phyloP scores from a whole-genome alignment of 1,140 invertebrate species.

The Sesamia nonagrioides region DNA sequence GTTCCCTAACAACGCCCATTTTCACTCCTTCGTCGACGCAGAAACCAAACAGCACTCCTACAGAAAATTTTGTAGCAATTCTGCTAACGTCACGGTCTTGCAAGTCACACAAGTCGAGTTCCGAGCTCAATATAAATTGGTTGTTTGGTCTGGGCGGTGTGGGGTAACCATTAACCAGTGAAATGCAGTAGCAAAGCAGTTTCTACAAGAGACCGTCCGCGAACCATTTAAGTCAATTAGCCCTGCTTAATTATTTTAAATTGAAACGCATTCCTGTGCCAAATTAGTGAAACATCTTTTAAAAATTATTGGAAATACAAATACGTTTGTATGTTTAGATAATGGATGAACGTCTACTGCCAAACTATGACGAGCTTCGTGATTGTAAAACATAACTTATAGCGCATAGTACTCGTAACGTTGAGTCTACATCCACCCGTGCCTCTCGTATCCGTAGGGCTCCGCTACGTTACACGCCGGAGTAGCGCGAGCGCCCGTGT shows the following conservation, averaged over 20 bases:
- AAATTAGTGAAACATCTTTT: not conserved
- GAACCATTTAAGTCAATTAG: slow-evolving; percentile 4
- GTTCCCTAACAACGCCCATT: too few relatives aligned
- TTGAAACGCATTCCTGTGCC: slow-evolving; percentile 41
- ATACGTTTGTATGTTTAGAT: not conserved
- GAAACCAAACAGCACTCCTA: too few relatives aligned
- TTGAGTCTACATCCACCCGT: too few relatives aligned
- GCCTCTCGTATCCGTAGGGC: too few relatives aligned
- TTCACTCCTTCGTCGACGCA: too few relatives aligned
- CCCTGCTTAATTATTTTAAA: slow-evolving; percentile 35
- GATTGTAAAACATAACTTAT: not conserved
- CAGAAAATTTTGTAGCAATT: not conserved
- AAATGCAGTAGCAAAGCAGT: slow-evolving; percentile 44
- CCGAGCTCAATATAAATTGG: slow-evolving; percentile 26
- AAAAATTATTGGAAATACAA: not conserved
- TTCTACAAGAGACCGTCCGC: slow-evolving; percentile 26
- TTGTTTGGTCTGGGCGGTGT: not conserved
- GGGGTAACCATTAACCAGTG: slow-evolving; percentile 47
- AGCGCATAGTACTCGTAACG: too few relatives aligned
- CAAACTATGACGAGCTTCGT: slow-evolving; percentile 1
- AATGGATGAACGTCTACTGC: not conserved
- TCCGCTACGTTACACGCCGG: too few relatives aligned
- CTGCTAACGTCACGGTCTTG: not conserved
- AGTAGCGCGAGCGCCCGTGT: too few relatives aligned
- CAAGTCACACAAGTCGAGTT: not conserved